Conservation (phyloP, 2,113 vertebrate genomes). For the Varanus salvator region DNA sequence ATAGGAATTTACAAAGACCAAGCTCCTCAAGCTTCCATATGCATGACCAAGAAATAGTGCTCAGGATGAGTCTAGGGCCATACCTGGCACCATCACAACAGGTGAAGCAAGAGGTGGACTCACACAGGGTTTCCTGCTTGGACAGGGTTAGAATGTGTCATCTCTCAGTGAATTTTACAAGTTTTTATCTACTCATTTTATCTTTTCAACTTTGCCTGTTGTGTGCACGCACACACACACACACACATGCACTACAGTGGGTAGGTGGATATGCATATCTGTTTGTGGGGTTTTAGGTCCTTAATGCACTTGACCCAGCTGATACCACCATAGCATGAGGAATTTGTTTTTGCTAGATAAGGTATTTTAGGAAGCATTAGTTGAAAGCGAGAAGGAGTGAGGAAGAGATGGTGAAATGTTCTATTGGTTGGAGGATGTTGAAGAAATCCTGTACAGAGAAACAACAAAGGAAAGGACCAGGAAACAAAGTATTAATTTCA, state of each 20-base stretch:
- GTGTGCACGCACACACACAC: not conserved
- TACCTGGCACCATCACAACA: not conserved
- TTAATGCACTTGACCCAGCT: not conserved
- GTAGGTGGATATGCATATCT: not conserved
- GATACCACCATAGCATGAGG: not conserved
- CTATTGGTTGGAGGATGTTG: slow-evolving; percentile 68
- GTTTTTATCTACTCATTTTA: not conserved
- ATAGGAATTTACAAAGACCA: too few species aligned
- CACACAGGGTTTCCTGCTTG: not conserved
- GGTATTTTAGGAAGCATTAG: slow-evolving; percentile 67
- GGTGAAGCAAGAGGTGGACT: not conserved
- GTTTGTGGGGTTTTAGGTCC: not conserved
- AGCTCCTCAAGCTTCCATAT: too few species aligned
- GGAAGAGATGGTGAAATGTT: slow-evolving; percentile 41
- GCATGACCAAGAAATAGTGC: too few species aligned
- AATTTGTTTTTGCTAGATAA: slow-evolving; percentile 8
- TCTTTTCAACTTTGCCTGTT: slow-evolving; percentile 35
- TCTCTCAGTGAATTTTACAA: not conserved
- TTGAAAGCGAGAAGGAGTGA: slow-evolving; percentile 29
- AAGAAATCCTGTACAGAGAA: slow-evolving; percentile 77
- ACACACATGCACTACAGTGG: not conserved
- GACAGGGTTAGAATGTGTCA: not conserved
- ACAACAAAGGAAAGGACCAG: slow-evolving; percentile 83
- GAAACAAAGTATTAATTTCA: slow-evolving; percentile 95
- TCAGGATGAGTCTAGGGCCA: too few species aligned